phyloP scores from a whole-genome alignment of 2,888 invertebrate genomes.

The Pollenia labialis region DNA sequence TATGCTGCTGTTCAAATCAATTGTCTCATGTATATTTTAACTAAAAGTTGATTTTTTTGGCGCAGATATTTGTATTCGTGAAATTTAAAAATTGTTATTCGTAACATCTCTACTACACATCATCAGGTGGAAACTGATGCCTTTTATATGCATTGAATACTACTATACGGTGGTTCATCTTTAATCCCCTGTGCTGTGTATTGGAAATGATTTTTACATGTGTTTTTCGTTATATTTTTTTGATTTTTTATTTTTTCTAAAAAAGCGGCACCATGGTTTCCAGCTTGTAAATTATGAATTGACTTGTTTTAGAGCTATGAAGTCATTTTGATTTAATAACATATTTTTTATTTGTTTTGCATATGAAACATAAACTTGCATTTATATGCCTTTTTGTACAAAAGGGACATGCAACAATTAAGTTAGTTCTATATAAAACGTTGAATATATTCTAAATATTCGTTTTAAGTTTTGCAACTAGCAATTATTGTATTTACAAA shows the following conservation, averaged over 20 bases:
- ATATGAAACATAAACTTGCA: too few species aligned
- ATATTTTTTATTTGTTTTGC: not conserved
- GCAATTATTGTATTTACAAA: too few species aligned
- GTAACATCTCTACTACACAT: not conserved
- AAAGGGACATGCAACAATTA: too few species aligned
- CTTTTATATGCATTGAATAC: slow-evolving; percentile 27
- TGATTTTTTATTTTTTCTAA: not conserved
- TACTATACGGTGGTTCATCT: slow-evolving; percentile 3
- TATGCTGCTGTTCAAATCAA: too few species aligned
- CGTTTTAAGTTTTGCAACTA: too few species aligned
- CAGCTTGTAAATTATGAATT: not conserved
- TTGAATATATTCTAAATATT: too few species aligned
- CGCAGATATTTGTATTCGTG: too few species aligned
- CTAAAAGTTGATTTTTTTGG: too few species aligned
- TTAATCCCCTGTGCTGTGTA: not conserved
- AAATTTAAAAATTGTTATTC: not conserved
- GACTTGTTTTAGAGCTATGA: not conserved
- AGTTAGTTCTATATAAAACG: too few species aligned
- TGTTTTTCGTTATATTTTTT: slow-evolving; percentile 5
- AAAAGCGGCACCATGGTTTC: not conserved
- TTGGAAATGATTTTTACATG: slow-evolving; percentile 13
- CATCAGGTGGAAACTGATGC: not conserved
- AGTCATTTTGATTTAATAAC: not conserved
- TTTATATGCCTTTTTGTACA: too few species aligned
- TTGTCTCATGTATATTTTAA: too few species aligned